Percentiles rank a stretch among this genome's conserved stretches.
phyloP scores from a whole-genome alignment of 1,140 invertebrate genomes.

The Linepithema humile region DNA sequence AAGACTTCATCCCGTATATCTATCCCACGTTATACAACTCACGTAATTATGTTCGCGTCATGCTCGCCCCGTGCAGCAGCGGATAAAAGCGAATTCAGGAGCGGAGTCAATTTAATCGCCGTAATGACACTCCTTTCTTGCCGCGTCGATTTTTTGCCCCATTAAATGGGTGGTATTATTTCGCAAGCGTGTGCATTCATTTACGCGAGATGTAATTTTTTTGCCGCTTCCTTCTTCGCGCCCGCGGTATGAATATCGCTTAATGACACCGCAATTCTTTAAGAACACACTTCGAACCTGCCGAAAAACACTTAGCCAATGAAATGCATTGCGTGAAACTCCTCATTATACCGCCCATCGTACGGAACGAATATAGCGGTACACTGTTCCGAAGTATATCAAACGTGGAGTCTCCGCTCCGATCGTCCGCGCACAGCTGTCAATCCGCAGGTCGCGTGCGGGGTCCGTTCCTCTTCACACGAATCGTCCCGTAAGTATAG shows the following conservation, averaged over 20 bases:
- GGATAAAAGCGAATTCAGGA: not conserved
- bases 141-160: not conserved
- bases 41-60: slow-evolving; percentile 6
- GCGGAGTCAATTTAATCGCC: not conserved
- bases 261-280: slow-evolving; percentile 47
- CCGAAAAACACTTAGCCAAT: slow-evolving; percentile 24
- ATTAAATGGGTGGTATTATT: not conserved
- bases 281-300: slow-evolving; percentile 5
- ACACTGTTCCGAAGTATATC: not conserved
- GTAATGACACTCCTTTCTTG: not conserved
- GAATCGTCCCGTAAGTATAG: not conserved
- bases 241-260: slow-evolving; percentile 41
- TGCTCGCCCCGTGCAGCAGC: not conserved
- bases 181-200: not conserved
- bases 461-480: not conserved
- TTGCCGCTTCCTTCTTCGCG: slow-evolving; percentile 10
- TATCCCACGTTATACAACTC: not conserved
- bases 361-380: not conserved
- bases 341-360: slow-evolving; percentile 43
- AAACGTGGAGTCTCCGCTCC: slow-evolving; percentile 5
- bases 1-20: slow-evolving; percentile 2
- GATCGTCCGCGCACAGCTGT: not conserved
- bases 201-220: not conserved
- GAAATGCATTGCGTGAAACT: slow-evolving; percentile 25
- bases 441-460: slow-evolving; percentile 39